Base-by-base conservation (phyloP, 2,797 vertebrate species). In the Nyctalus aviator region DNA sequence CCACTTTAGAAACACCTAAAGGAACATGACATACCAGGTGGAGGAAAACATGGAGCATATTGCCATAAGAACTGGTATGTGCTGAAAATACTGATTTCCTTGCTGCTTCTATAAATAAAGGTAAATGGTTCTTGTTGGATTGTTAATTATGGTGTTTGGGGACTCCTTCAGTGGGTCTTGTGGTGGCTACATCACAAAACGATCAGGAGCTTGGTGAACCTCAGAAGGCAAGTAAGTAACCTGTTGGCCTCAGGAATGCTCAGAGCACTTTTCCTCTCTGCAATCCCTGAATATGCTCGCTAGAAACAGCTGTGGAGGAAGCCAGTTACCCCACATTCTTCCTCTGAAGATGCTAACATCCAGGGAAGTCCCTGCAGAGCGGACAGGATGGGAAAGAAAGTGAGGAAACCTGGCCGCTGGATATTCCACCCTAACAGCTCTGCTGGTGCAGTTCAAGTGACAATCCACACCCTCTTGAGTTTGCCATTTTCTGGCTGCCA, bases 41-140 rank as follows among this genome's bases (percentile, higher is more conserved):
- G n/a, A 23, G 8, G 25, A 25, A 32, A 64, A 59, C 41, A 14
- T 23, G 37, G 64, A 83, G 57, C 25, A 75, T 82, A 76, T 44
- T 93, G 46, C 20, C 46, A 1, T 72, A 88, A 83, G 27, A 69
- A 21, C 27, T 75, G 48, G 13, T 50, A 83, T 18, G 53, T 59
- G 57, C 57, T 91, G 69, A 90, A 93, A 87, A 59, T 85, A 66
- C 10, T 50, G 77, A 18, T 83, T 78, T 77, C 25, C 35, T 88
- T 75, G 53, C 18, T 41, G 15, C 62, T 92, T 79, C 71, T 79
- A 8, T 76, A 84, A 66, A 55, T 83, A 11, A 88, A 41, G 48
- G 30, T 23, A 84, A 59, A 93, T 59, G 12, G 0, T 32, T 78
- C 30, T 32, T 32, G 13, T 27, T 78, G 30, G 37, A 50, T 76